Percentiles rank a stretch among this genome's conserved stretches.
These are phyloP conservation scores for Kryptolebias marmoratus DNA, from an alignment of 2,113 vertebrate species.

Conservation along the genomic window DNA sequence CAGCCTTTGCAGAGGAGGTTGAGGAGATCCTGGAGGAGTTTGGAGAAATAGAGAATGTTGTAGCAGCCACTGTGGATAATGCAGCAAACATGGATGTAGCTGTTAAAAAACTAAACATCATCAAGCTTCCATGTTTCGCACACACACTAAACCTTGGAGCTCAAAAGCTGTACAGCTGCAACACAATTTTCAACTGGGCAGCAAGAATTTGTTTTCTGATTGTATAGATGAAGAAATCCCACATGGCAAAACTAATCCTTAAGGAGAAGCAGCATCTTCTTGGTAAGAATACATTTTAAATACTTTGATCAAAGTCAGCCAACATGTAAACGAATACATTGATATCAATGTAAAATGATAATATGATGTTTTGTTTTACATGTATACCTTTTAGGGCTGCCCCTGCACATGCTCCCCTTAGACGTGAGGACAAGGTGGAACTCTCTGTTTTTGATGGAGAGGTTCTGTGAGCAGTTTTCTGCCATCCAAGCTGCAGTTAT, in stretches of 20 bases:
- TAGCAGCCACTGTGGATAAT: neutral
- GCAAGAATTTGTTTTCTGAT: conserved; percentile 5
- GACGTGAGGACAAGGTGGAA: conserved; percentile 1
- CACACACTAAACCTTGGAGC: neutral
- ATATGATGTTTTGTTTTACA: neutral
- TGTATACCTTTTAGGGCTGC: neutral
- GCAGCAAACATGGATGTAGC: neutral
- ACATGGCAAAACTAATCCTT: conserved; percentile 9
- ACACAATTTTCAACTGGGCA: neutral
- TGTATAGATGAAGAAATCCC: conserved; percentile 9
- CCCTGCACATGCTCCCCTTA: neutral
- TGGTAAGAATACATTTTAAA: neutral
- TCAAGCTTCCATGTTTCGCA: conserved; percentile 7
- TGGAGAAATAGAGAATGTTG: neutral
- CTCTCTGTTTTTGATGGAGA: conserved; percentile 5
- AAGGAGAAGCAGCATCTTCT: neutral
- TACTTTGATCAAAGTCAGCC: neutral
- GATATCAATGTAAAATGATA: neutral
- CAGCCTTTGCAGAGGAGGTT: neutral
- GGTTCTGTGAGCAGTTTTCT: neutral
- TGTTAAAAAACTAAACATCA: conserved; percentile 5
- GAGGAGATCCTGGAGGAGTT: neutral
- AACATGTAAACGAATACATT: neutral
- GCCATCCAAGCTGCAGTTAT: neutral
- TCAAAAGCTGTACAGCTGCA: neutral